Evolutionary conservation across 37 sponge, comb jelly and placozoan genomes (phyloP).

Genomic region (Corticium candelabrum): DNA sequence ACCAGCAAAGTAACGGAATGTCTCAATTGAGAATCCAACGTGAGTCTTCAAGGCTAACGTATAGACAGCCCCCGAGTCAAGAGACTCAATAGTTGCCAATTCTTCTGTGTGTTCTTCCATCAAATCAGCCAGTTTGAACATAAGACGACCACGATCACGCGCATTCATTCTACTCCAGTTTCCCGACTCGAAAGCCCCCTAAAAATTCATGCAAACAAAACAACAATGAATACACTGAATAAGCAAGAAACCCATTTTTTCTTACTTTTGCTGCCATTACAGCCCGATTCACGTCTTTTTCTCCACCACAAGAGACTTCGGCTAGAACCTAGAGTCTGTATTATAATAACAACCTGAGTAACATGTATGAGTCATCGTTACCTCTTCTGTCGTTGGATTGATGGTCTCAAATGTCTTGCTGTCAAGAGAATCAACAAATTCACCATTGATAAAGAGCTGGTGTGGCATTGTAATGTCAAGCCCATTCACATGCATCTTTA

Average conservation of each 20-base stretch:
- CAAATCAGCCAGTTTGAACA: conserved; percentile 83
- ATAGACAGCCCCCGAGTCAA: conserved; percentile 92
- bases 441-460: conserved; percentile 80
- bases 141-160: conserved; percentile 68
- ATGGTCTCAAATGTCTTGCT: conserved; percentile 56
- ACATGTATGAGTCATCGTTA: too few relatives aligned
- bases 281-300: conserved; percentile 58
- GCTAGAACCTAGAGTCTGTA: too few relatives aligned
- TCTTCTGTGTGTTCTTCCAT: conserved; percentile 91
- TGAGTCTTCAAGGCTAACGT: conserved; percentile 92
- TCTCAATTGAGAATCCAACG: conserved; percentile 88
- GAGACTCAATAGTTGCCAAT: conserved; percentile 74
- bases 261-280: conserved; percentile 73
- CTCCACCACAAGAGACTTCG: neutral
- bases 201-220: conserved; percentile 2
- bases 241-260: neutral
- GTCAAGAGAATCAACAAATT: conserved; percentile 58
- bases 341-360: too few relatives aligned
- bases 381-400: conserved; percentile 71
- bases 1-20: conserved; percentile 90
- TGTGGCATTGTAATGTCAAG: conserved; percentile 60
- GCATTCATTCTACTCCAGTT: conserved; percentile 92
- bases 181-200: conserved; percentile 73
- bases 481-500: conserved; percentile 51
- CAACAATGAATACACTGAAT: neutral